Conservation (phyloP, 1,140 invertebrate species). For the Daktulosphaira vitifoliae region DNA sequence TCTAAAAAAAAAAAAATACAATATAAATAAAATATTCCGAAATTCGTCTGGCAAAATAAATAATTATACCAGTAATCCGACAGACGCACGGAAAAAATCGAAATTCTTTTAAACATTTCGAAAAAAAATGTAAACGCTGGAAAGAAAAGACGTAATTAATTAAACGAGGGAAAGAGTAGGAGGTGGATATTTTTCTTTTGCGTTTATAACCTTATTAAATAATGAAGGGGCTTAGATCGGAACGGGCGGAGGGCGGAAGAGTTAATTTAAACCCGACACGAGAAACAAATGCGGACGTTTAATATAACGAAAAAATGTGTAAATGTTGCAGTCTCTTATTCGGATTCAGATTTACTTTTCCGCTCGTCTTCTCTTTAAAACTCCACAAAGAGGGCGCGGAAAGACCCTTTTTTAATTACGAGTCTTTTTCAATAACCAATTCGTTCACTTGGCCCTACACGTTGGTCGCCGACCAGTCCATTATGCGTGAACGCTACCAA, state of each 20-base stretch:
- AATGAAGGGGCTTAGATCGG: constrained; percentile 21
- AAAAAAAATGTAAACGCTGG: constrained; percentile 28
- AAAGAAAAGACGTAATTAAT: constrained; percentile 32
- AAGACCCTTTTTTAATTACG: constrained; percentile 15
- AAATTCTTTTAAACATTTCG: constrained; percentile 3
- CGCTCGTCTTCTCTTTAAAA: no score
- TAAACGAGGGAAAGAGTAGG: constrained; percentile 28
- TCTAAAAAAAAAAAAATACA: no score
- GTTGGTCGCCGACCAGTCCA: no score
- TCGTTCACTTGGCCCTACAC: not conserved
- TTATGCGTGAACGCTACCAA: no score
- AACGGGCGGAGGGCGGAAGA: constrained; percentile 1
- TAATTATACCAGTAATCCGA: constrained; percentile 15
- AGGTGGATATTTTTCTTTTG: constrained; percentile 32
- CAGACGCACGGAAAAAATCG: not conserved
- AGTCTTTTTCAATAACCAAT: constrained; percentile 13
- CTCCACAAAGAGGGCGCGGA: no score
- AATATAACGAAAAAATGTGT: constrained; percentile 34
- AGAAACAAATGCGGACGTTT: constrained; percentile 33
- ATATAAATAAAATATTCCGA: not conserved
- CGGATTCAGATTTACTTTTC: constrained; percentile 21
- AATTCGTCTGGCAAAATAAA: constrained; percentile 33
- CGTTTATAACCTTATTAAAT: constrained; percentile 34
- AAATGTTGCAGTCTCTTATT: constrained; percentile 31
- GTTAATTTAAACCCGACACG: constrained; percentile 34